These are phyloP conservation scores for Rhyacophila brunnea DNA, from an alignment of 1,140 invertebrate species.

Conservation along the genomic window DNA sequence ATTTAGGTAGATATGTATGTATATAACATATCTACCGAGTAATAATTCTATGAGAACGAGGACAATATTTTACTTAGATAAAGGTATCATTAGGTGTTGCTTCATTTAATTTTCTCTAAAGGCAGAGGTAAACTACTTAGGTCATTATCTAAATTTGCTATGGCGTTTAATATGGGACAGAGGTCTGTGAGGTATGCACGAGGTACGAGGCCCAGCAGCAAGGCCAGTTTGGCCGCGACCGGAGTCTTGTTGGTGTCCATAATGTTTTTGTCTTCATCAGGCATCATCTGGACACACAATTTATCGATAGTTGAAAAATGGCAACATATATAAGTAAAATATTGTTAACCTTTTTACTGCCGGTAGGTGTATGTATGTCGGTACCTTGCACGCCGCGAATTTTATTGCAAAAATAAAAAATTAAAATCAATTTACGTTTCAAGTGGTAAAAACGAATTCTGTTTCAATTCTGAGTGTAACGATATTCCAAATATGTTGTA, in stretches of 20 bases:
- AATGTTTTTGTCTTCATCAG: conserved; percentile 48
- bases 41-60: no score
- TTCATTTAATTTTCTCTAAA: conserved; percentile 17
- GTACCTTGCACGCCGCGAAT: no score
- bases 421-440: no score
- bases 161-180: conserved; percentile 38
- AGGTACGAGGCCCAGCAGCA: conserved; percentile 48
- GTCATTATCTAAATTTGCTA: not conserved
- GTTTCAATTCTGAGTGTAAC: no score
- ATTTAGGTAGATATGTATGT: no score
- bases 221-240: conserved; percentile 51
- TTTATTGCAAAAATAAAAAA: no score
- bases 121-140: conserved; percentile 3
- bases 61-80: not conserved
- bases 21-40: no score
- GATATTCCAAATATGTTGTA: not conserved
- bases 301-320: not conserved
- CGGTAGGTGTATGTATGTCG: no score
- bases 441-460: no score
- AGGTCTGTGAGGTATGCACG: conserved; percentile 47
- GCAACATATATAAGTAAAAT: not conserved
- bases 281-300: conserved; percentile 45
- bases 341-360: no score
- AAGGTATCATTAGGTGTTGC: not conserved
- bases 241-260: conserved; percentile 50